Evolutionary conservation across 2,113 vertebrate genomes (phyloP), one percentile per base, ranked within the genome.

Genomic region (Pteruthius melanotis): DNA sequence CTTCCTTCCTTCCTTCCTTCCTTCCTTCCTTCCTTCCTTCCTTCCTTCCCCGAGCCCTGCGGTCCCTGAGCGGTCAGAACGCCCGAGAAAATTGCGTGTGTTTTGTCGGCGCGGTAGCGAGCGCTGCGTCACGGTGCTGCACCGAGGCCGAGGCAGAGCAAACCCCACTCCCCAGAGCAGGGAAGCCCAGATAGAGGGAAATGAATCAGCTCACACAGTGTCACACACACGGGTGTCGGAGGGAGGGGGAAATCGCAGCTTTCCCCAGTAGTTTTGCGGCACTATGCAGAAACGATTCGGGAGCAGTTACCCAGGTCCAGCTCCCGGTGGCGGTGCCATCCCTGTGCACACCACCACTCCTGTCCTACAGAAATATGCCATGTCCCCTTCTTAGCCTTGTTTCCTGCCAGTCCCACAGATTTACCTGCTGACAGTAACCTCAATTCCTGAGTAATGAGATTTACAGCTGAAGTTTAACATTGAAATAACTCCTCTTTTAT

Each of bases 401-500:
- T 93, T 91, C 88, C n/a, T 89, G 52, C 70, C 77, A 70, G 83
- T 95, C 87, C 71, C 57, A 59, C 50, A 93, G 80, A 89, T 95
- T 95, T 56, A 90, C 82, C 79, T 92, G 85, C 77, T 54, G 86
- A 74, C 86, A 52, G 68, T 93, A 96, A 95, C 94, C 95, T 95
- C 92, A 82, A 91, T 96, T 97, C 90, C 87, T 30, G 53, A 90
- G 33, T 92, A 95, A 92, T 87, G 86, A 90, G 64, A 81, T 97
- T 96, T 88, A 39, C 40, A 91, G 89, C n/a, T n/a, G 35, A 72
- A 96, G 84, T 96, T 96, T 90, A 95, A 93, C 94, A 78, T 70
- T 91, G 85, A 95, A 95, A 82, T 90, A 93, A 90, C 60, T 92
- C 66, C 45, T 91, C 54, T 89, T 74, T 66, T 56, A 39, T 71